A percentile compares a stretch with the other conserved stretches of the same genome.
Evolutionary conservation across 2,797 vertebrate species (phyloP).

Genomic region (Labroides dimidiatus): DNA sequence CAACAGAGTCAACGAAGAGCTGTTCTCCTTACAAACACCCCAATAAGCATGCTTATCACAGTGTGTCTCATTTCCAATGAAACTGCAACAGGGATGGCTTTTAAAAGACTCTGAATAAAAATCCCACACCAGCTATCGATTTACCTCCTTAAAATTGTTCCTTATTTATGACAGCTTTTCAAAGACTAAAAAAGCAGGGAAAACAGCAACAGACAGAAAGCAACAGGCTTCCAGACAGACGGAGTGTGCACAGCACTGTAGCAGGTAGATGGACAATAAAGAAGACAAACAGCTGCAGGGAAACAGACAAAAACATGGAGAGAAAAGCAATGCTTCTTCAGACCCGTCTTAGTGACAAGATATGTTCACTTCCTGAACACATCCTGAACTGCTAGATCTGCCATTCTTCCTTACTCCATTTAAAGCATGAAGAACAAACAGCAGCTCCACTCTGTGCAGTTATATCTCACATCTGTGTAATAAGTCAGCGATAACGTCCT

Average conservation of each 20-base stretch:
- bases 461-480: constrained; percentile 61
- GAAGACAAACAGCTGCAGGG: constrained; percentile 58
- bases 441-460: constrained; percentile 25
- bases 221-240: constrained; percentile 45
- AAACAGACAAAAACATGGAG: constrained; percentile 46
- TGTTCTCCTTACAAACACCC: too few relatives aligned
- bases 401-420: constrained; percentile 49
- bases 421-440: constrained; percentile 62
- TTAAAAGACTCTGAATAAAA: constrained; percentile 79
- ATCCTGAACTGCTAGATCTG: constrained; percentile 45
- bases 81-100: constrained; percentile 42
- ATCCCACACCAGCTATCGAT: constrained; percentile 80
- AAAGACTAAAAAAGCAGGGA: constrained; percentile 24
- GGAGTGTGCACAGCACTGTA: constrained; percentile 22
- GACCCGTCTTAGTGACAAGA: constrained; percentile 42
- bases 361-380: constrained; percentile 48
- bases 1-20: too few relatives aligned
- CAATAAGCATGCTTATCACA: too few relatives aligned
- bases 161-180: constrained; percentile 75
- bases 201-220: constrained; percentile 25
- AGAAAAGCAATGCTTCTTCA: constrained; percentile 47
- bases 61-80: too few relatives aligned
- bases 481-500: constrained; percentile 60
- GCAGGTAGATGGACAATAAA: constrained; percentile 54
- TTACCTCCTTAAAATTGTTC: constrained; percentile 80